Evolutionary conservation across 2,888 invertebrate species (phyloP), one percentile per base, ranked within the genome.

Genomic region (Melinaea marsaeus): DNA sequence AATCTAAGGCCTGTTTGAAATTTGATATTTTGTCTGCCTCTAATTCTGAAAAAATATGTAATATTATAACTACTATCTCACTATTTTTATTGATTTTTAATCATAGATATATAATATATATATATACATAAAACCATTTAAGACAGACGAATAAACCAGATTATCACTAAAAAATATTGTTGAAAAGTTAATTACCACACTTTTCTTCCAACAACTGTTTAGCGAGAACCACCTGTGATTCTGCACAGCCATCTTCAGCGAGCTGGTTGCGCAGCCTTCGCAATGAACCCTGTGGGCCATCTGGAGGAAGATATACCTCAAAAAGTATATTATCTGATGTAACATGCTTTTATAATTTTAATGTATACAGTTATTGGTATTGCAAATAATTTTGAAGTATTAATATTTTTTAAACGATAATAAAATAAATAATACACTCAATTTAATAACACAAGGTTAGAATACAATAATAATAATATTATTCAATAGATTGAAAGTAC

Each of bases 191-290:
- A 42, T 42, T 88, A 95, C 96, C 96, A 85, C 94, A 94, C 84
- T 93, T 92, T 78, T 95, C 95, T 73, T 95, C 94, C 72, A 97
- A 88, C 48, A 97, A 88, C 75, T 96, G 94, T 78, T 96, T 96
- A 3, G 97, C 97, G 64, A 97, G 88, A 61, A 96, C 95, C 67
- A 96, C 95, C 85, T 97, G 97, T 9, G 96, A 96, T 77, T 97
- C 97, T 0, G 96, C 95, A 81, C 96, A 97, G 7, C 97, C 97
- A 84, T 97, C 97, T 76, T 96, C 95, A 0, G 97, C 97, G 69
- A 97, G 86, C 77, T 96, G 95, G 76, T 92, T 92, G 37, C 94
- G 88, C 58, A 94, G 84, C 59, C 94, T 85, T 76, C 92, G 92
- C 61, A 94, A 82, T 58, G 94, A 94, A 69, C 93, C 93, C 85